These are phyloP conservation scores for Anastrepha obliqua DNA, from an alignment of 1,140 invertebrate species.

Conservation along the genomic window DNA sequence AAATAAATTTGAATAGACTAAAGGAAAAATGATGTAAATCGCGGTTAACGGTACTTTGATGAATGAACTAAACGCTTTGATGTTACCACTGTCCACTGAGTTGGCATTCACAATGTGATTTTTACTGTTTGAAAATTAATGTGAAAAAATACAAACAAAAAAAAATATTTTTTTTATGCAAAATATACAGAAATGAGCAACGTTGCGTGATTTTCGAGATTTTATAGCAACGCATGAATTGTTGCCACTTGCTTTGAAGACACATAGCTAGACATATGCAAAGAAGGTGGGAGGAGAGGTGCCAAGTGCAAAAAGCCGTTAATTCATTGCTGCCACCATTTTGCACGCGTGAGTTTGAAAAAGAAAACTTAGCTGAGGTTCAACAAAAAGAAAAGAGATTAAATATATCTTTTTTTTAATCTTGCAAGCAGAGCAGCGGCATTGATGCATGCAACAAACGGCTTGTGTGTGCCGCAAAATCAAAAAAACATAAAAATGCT, in stretches of 20 bases:
- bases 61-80: constrained; percentile 19
- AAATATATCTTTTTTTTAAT: background rate
- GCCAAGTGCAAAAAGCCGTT: constrained; percentile 1
- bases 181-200: constrained; percentile 8
- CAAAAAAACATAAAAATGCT: background rate
- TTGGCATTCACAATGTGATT: constrained; percentile 31
- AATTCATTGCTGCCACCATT: background rate
- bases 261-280: background rate
- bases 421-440: too few species aligned
- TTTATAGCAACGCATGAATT: constrained; percentile 35
- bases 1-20: background rate
- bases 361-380: too few species aligned
- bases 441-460: too few species aligned
- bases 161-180: constrained; percentile 1
- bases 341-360: background rate
- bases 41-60: constrained; percentile 29
- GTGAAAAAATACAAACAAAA: background rate
- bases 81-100: constrained; percentile 34
- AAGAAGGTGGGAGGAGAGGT: background rate
- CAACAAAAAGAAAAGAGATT: background rate
- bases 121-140: background rate
- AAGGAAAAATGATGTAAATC: background rate
- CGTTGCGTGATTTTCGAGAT: constrained; percentile 38
- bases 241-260: constrained; percentile 40
- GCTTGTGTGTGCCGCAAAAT: background rate